phyloP scores from a whole-genome alignment of 2,113 vertebrate species.

The Protomyctophum bolini region DNA sequence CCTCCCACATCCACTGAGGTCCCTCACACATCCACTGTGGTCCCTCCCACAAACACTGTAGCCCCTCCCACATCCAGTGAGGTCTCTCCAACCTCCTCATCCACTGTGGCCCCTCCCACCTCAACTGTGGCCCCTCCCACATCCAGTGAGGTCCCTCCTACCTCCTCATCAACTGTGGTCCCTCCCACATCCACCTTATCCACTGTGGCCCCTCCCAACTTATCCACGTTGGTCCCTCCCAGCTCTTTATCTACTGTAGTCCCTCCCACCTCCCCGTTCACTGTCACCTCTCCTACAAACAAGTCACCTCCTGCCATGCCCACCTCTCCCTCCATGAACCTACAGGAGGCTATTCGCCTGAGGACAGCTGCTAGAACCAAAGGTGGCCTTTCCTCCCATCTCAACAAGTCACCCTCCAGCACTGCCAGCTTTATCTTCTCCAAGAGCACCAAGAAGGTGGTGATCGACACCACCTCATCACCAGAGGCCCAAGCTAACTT shows the following conservation, averaged over 20 bases:
- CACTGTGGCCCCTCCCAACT: too few relatives aligned
- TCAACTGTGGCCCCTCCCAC: too few relatives aligned
- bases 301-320: constrained; percentile 70
- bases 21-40: too few relatives aligned
- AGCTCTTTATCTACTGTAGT: too few relatives aligned
- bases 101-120: too few relatives aligned
- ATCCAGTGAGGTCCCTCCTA: too few relatives aligned
- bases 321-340: constrained; percentile 74
- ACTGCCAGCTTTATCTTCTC: constrained; percentile 95
- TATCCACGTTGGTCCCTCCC: too few relatives aligned
- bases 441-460: constrained; percentile 85
- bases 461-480: constrained; percentile 77
- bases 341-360: constrained; percentile 85
- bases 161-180: not conserved
- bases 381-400: constrained; percentile 46
- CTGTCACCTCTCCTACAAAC: constrained; percentile 52
- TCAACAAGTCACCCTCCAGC: constrained; percentile 82
- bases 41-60: too few relatives aligned
- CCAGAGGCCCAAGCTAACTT: constrained; percentile 75
- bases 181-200: not conserved
- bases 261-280: too few relatives aligned
- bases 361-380: constrained; percentile 81
- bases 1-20: too few relatives aligned
- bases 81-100: too few relatives aligned
- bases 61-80: too few relatives aligned